phyloP scores from a whole-genome alignment of 2,797 vertebrate species.

The Glossophaga mutica region DNA sequence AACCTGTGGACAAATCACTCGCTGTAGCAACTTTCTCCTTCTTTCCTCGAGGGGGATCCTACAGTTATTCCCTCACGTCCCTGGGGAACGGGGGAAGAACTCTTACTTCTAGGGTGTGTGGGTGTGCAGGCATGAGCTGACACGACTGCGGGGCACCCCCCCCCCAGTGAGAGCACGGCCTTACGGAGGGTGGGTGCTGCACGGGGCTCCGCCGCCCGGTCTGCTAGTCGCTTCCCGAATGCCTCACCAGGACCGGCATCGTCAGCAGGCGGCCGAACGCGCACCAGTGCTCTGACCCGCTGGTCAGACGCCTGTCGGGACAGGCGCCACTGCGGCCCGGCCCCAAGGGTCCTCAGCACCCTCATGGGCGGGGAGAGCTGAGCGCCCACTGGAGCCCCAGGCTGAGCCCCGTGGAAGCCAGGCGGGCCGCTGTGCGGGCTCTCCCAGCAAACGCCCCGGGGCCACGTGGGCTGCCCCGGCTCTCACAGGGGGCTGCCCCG shows the following conservation, averaged over 20 bases:
- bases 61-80: not conserved
- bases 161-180: not conserved
- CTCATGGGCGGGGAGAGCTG: no score
- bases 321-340: no score
- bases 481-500: not conserved
- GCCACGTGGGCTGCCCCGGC: no score
- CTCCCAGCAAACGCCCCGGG: not conserved
- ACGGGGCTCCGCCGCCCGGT: no score
- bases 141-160: not conserved
- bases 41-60: not conserved
- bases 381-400: not conserved
- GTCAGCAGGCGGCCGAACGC: not conserved
- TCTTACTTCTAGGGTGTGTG: not conserved
- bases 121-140: not conserved
- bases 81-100: not conserved
- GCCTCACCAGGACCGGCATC: not conserved
- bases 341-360: no score
- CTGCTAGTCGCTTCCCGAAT: not conserved
- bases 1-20: not conserved
- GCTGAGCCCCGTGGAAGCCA: not conserved
- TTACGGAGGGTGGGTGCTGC: no score
- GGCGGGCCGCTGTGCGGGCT: rapidly evolving
- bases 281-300: not conserved
- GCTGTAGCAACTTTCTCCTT: not conserved
- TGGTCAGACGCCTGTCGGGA: no score